Percentiles rank a stretch among this genome's conserved stretches.
Conservation (phyloP, 1,140 invertebrate species). For the Brachionus angularis region DNA sequence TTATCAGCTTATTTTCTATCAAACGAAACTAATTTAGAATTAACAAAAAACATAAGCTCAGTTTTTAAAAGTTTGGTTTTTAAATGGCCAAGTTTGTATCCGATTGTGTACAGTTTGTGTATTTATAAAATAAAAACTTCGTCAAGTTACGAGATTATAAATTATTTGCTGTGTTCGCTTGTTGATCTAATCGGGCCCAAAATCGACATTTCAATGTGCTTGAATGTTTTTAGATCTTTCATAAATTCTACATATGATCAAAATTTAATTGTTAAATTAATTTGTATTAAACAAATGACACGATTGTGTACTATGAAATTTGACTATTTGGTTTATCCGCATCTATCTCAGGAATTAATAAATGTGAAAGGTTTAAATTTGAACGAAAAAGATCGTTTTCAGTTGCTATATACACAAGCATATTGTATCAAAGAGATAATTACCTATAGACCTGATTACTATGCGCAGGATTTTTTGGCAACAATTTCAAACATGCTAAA, state of each 20-base stretch:
- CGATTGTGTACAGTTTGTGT: not conserved
- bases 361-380: not conserved
- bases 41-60: not conserved
- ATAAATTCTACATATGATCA: slow-evolving; percentile 12
- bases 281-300: slow-evolving; percentile 31
- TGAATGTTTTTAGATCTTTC: not conserved
- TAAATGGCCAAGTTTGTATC: slow-evolving; percentile 30
- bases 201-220: slow-evolving; percentile 13
- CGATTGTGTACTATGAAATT: slow-evolving; percentile 16
- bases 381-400: not conserved
- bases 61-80: not conserved
- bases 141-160: not conserved
- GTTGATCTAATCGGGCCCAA: slow-evolving; percentile 3
- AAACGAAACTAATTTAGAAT: not conserved
- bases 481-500: slow-evolving; percentile 27
- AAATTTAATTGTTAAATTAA: slow-evolving; percentile 7
- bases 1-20: not conserved
- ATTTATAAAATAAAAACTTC: slow-evolving; percentile 38
- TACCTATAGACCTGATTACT: slow-evolving; percentile 29
- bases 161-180: not conserved
- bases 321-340: slow-evolving; percentile 33
- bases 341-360: slow-evolving; percentile 29
- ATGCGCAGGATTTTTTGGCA: slow-evolving; percentile 33
- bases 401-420: slow-evolving; percentile 33
- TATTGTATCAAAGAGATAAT: slow-evolving; percentile 34